phyloP scores from a whole-genome alignment of 2,797 vertebrate species.

The Chelon labrosus region DNA sequence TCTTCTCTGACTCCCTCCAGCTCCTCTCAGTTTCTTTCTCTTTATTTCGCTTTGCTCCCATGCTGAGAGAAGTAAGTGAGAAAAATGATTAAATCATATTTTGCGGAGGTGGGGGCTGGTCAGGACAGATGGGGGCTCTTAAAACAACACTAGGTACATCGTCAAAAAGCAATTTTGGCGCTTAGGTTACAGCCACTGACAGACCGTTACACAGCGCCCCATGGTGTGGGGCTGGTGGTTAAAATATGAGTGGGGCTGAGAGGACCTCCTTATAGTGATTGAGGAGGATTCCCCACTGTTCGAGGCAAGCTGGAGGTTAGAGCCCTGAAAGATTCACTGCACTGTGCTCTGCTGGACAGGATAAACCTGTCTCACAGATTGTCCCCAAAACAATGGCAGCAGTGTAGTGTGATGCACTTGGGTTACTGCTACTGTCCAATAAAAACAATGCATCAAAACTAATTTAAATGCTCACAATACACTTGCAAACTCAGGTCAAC shows the following conservation, averaged over 20 bases:
- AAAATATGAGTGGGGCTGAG: slow-evolving; percentile 88
- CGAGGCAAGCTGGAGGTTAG: slow-evolving; percentile 81
- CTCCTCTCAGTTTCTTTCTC: slow-evolving; percentile 54
- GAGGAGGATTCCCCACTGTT: slow-evolving; percentile 90
- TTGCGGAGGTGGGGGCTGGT: slow-evolving; percentile 63
- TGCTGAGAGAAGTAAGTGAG: slow-evolving; percentile 86
- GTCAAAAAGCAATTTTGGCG: slow-evolving; percentile 86
- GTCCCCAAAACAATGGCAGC: slow-evolving; percentile 54
- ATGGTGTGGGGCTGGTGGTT: slow-evolving; percentile 84
- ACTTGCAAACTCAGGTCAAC: slow-evolving; percentile 48
- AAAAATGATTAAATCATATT: slow-evolving; percentile 88
- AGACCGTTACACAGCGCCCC: slow-evolving; percentile 82
- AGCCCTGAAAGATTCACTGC: slow-evolving; percentile 85
- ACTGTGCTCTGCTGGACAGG: slow-evolving; percentile 85
- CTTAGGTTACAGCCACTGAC: slow-evolving; percentile 82
- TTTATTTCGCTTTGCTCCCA: slow-evolving; percentile 60
- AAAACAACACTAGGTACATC: slow-evolving; percentile 86
- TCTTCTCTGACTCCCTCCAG: slow-evolving; percentile 48
- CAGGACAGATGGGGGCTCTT: slow-evolving; percentile 76
- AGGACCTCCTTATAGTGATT: slow-evolving; percentile 88
- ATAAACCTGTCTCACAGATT: slow-evolving; percentile 84
- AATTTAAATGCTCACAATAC: slow-evolving; percentile 43
- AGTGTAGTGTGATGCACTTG: background rate
- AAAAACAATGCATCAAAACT: slow-evolving; percentile 42
- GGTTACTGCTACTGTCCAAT: slow-evolving; percentile 29